Conservation (phyloP, 2,888 invertebrate genomes). For the Ganaspis brasiliensis region DNA sequence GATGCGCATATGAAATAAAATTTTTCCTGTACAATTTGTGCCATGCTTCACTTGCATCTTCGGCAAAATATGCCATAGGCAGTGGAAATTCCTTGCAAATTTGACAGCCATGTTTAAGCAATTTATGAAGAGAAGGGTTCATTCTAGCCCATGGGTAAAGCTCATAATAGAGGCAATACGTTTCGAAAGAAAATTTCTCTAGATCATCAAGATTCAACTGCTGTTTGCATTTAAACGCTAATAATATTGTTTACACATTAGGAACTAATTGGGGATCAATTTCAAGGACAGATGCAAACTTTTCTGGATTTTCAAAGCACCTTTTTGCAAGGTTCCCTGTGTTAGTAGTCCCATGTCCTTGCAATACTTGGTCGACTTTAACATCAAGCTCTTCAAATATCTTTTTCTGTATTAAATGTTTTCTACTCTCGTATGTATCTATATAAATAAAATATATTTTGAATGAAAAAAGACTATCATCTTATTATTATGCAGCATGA, state of each 20-base stretch:
- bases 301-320: constrained; percentile 42
- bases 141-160: neutral
- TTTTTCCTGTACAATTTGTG: constrained; percentile 4
- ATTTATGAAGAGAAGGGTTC: neutral
- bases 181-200: neutral
- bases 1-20: constrained; percentile 1
- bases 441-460: neutral
- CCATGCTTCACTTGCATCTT: neutral
- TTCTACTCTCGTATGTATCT: constrained; percentile 1
- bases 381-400: constrained; percentile 35
- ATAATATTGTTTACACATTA: neutral
- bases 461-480: neutral
- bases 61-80: neutral
- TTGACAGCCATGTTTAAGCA: neutral
- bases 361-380: constrained; percentile 48
- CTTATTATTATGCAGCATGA: neutral
- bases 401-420: constrained; percentile 18
- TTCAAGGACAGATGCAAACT: neutral
- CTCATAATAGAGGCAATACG: neutral
- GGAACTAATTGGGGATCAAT: neutral
- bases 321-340: constrained; percentile 40
- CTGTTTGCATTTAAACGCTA: constrained; percentile 1
- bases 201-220: neutral
- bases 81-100: neutral
- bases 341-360: constrained; percentile 45